Percentiles rank a stretch among this genome's conserved stretches.
Conservation (phyloP, 1,140 invertebrate genomes). For the Macrobrachium nipponense region DNA sequence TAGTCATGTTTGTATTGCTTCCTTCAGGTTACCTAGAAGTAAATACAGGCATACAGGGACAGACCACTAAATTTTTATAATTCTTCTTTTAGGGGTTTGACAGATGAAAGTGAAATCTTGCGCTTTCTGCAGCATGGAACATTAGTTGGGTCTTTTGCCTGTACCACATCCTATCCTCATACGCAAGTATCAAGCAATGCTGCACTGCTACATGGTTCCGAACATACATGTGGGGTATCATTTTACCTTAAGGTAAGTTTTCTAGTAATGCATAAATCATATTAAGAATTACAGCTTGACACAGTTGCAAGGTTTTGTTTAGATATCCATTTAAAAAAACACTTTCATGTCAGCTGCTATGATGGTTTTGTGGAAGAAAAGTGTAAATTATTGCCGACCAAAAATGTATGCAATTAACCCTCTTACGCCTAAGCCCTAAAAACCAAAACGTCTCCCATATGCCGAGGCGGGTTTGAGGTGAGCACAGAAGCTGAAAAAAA, state of each 20-base stretch:
- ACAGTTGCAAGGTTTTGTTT: neutral
- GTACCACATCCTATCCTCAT: constrained; percentile 99
- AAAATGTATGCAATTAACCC: too few relatives aligned
- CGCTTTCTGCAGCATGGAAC: constrained; percentile 99
- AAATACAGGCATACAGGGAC: constrained; percentile 2
- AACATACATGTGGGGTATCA: constrained; percentile 99
- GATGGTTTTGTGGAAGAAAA: too few relatives aligned
- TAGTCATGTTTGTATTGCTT: neutral
- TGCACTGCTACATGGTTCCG: constrained; percentile 98
- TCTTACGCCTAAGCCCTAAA: too few relatives aligned
- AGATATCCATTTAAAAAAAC: too few relatives aligned
- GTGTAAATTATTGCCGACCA: too few relatives aligned
- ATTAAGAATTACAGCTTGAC: too few relatives aligned
- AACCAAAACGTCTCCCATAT: too few relatives aligned
- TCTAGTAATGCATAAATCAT: too few relatives aligned
- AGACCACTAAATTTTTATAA: too few relatives aligned
- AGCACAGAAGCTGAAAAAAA: too few relatives aligned
- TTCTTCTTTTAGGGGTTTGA: constrained; percentile 83
- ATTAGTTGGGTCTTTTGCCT: constrained; percentile 94
- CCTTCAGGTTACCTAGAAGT: neutral
- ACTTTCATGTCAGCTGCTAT: too few relatives aligned
- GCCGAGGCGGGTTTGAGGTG: too few relatives aligned
- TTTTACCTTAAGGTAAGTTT: constrained; percentile 92
- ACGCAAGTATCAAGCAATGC: constrained; percentile 98
- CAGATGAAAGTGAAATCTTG: constrained; percentile 98